These are phyloP conservation scores for Phymastichus coffea DNA, from an alignment of 1,140 invertebrate genomes.

Conservation along the genomic window DNA sequence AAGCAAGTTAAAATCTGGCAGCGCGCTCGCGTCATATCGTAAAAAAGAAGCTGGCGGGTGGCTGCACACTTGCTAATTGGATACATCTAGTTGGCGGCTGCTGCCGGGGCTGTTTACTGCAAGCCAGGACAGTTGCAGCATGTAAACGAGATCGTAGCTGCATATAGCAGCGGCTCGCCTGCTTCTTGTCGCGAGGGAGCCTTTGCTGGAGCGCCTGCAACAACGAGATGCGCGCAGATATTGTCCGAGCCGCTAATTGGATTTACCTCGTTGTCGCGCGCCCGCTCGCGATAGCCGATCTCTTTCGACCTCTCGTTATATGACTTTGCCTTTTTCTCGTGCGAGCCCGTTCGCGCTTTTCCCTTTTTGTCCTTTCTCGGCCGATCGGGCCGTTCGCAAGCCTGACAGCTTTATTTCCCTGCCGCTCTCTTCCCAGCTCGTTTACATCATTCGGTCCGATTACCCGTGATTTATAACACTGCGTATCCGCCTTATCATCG, in stretches of 20 bases:
- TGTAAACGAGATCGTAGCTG: conserved; percentile 41
- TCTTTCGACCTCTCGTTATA: too few relatives aligned
- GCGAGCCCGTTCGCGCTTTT: neutral
- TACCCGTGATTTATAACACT: too few relatives aligned
- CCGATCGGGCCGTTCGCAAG: too few relatives aligned
- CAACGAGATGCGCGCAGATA: neutral
- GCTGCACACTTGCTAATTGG: conserved; percentile 3
- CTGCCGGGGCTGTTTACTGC: neutral
- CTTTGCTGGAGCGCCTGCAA: too few relatives aligned
- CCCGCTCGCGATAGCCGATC: too few relatives aligned
- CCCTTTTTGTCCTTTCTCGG: too few relatives aligned
- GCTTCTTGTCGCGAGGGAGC: too few relatives aligned
- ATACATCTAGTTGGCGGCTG: conserved; percentile 9
- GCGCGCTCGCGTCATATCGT: neutral
- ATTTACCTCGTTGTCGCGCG: conserved; percentile 15
- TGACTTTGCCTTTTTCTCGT: too few relatives aligned
- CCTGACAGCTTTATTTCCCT: too few relatives aligned
- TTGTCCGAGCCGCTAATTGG: conserved; percentile 17
- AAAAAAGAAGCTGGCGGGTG: neutral
- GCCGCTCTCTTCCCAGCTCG: too few relatives aligned
- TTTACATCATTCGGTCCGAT: too few relatives aligned
- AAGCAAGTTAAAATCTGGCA: neutral
- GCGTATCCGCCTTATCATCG: too few relatives aligned
- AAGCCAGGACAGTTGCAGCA: neutral
- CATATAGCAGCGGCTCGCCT: conserved; percentile 16